These are phyloP conservation scores for Scytalopus superciliaris DNA, from an alignment of 2,113 vertebrate genomes.

Conservation along the genomic window DNA sequence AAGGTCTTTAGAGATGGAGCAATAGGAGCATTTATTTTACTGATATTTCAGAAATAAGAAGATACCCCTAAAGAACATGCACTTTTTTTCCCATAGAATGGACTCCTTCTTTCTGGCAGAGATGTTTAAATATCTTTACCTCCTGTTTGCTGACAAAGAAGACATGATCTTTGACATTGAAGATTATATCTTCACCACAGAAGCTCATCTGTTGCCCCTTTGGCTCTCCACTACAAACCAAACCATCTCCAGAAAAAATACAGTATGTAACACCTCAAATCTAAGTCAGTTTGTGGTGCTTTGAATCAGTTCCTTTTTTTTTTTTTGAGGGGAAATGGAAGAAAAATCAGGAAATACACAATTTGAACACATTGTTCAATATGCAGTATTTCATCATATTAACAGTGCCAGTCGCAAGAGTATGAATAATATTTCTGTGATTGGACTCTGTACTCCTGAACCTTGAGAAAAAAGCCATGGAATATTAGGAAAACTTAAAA, in stretches of 20 bases:
- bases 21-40: neutral
- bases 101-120: conserved; percentile 98
- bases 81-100: conserved; percentile 79
- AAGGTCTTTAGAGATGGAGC: neutral
- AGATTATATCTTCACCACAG: conserved; percentile 98
- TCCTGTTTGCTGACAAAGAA: conserved; percentile 91
- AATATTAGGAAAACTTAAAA: neutral
- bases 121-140: conserved; percentile 99
- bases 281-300: neutral
- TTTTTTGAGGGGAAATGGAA: neutral
- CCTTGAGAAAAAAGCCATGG: neutral
- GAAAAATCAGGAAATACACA: neutral
- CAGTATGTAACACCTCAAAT: conserved; percentile 60
- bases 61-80: neutral
- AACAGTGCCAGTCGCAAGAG: neutral
- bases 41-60: neutral
- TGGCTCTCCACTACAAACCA: conserved; percentile 90
- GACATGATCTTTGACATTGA: conserved; percentile 95
- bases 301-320: neutral
- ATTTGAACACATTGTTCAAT: neutral
- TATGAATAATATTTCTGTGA: neutral
- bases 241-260: conserved; percentile 75
- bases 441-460: neutral
- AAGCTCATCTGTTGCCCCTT: conserved; percentile 95
- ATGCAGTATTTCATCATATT: neutral